Conservation (phyloP, 1,140 invertebrate species). For the Ceratitis capitata region DNA sequence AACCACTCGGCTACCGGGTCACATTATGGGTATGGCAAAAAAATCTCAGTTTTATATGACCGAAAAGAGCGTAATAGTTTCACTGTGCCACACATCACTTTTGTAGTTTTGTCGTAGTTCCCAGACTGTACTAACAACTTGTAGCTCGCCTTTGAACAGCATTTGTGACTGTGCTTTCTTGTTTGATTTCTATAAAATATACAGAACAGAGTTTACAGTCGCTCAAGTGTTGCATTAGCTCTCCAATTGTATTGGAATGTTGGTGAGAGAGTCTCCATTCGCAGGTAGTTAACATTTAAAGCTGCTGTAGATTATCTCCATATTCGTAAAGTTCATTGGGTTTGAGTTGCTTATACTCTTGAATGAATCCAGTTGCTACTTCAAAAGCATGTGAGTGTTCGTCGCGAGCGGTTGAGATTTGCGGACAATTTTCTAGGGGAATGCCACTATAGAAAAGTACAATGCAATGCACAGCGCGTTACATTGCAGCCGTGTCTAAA, state of each 20-base stretch:
- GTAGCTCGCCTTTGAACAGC: not conserved
- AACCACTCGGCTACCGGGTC: too few species aligned
- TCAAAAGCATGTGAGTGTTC: constrained; percentile 62
- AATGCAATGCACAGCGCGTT: not conserved
- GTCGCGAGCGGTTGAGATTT: constrained; percentile 62
- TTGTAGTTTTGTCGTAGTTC: not conserved
- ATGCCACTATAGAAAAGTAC: not conserved
- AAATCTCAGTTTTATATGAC: too few species aligned
- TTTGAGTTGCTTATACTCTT: not conserved
- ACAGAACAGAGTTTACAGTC: not conserved
- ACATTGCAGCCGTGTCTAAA: too few species aligned
- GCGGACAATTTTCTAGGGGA: constrained; percentile 55
- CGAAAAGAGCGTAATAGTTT: too few species aligned
- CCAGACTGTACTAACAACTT: not conserved
- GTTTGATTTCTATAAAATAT: not conserved
- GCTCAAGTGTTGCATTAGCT: not conserved
- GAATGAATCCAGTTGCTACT: constrained; percentile 51
- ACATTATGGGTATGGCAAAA: too few species aligned
- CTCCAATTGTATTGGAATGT: not conserved
- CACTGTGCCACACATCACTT: not conserved
- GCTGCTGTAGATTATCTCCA: not conserved
- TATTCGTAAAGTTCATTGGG: not conserved
- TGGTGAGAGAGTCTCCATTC: not conserved
- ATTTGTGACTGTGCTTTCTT: too few species aligned
- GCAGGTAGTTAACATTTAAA: constrained; percentile 8